A percentile compares a stretch with the other conserved stretches of the same genome.
These are phyloP conservation scores for Cyrtodaria siliqua DNA, from an alignment of 2,888 invertebrate genomes.

Conservation along the genomic window DNA sequence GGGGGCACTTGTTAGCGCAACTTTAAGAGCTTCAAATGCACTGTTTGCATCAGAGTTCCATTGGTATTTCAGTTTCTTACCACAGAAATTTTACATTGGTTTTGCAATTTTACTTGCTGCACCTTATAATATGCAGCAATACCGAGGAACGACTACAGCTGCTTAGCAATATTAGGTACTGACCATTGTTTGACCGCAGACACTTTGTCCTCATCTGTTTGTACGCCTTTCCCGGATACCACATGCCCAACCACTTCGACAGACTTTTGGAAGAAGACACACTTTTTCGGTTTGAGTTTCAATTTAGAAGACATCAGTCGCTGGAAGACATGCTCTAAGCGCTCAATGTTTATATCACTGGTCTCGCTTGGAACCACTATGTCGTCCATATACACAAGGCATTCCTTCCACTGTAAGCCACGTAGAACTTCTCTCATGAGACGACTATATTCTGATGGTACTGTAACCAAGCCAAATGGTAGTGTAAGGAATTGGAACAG, in stretches of 20 bases:
- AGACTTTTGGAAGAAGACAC: conserved; percentile 40
- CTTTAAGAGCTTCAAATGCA: too few species aligned
- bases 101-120: too few species aligned
- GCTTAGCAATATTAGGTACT: conserved; percentile 18
- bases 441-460: too few species aligned
- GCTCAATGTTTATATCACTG: not conserved
- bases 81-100: too few species aligned
- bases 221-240: conserved; percentile 45
- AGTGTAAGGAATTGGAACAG: too few species aligned
- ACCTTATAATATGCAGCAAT: too few species aligned
- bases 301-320: conserved; percentile 41
- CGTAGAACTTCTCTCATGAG: not conserved
- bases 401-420: not conserved
- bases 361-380: not conserved
- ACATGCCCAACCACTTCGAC: conserved; percentile 51
- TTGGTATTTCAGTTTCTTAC: too few species aligned
- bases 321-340: conserved; percentile 30
- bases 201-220: conserved; percentile 50
- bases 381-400: not conserved
- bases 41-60: too few species aligned
- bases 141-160: too few species aligned
- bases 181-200: conserved; percentile 44
- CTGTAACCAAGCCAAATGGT: too few species aligned
- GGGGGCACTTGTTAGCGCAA: too few species aligned
- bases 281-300: conserved; percentile 60